Evolutionary conservation across 2,888 invertebrate genomes (phyloP), one percentile per base, ranked within the genome.

Genomic region (Tenthredo livida): DNA sequence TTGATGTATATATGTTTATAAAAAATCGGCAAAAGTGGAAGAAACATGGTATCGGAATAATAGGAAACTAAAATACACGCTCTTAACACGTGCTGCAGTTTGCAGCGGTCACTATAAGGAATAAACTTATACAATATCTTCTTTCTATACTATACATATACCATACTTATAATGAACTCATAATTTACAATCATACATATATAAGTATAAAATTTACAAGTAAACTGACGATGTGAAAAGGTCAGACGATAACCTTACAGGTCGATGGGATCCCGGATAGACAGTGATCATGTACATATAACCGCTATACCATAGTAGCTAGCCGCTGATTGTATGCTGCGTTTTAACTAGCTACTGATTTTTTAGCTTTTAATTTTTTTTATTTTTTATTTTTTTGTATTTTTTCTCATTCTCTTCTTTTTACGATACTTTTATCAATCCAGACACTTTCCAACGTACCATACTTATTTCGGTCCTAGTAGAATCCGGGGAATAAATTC

Each of bases 181-280:
- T 12, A 47, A 47, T 3, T 47, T n/a, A 54, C 17, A n/a, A 7
- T 1, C n/a, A 54, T 15, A 50, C 17, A 17, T 50, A 50, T 5
- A 17, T 17, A 50, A 12, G 40, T 43, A 25, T 73, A 67, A 17
- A 6, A 12, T 29, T 21, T 54, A 77, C 17, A 54, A 77, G 54
- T 33, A 33, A 77, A 54, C 29, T n/a, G 33, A 54, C 37, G 67
- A 80, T 21, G 85, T 73, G 72, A 85, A 80, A 82, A 85, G 90
- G 89, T 89, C 89, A 89, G 86, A 84, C 83, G 90, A 89, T 89
- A 89, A 89, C 89, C 89, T 47, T 88, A 85, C 77, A 70, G 83
- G 83, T 83, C 83, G 83, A 83, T 83, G 83, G 83, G 83, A 83
- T 83, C 83, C 70, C 84, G 77, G 77, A 78, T 84, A 75, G 84